Evolutionary conservation across 1,140 invertebrate genomes (phyloP), one percentile per base, ranked within the genome.

Genomic region (Trichonephila clavipes): DNA sequence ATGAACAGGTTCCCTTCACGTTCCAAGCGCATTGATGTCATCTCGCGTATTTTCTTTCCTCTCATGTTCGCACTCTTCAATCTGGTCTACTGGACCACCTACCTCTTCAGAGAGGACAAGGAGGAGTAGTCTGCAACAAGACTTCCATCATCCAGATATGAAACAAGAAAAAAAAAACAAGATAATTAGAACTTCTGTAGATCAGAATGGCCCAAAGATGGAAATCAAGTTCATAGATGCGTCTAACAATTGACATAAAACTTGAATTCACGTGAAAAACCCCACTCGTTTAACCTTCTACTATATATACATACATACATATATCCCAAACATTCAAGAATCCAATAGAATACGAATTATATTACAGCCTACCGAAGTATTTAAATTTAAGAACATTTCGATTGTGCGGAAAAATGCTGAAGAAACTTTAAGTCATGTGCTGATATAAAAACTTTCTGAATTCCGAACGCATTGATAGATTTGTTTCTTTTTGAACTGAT

Each of bases 31-130:
- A 99, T 99, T 96, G 98, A 99, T 96, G 98, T 99, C 96, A 98
- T 99, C 96, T 98, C 98, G 94, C 96, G 98, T 95, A 98, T 98
- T 96, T 98, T 98, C 95, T 99, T 99, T 96, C 98, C 98, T 77
- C 97, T 99, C 95, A 98, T 98, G 90, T 99, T 99, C 96, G 98
- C 98, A 94, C 97, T 99, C 95, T 99, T 99, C 97, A 99, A 99
- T 96, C 96, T 99, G 96, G 97, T 98, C 96, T 99, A 99, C 96
- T 99, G 98, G 98, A 98, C 97, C 95, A 98, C 98, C 94, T 98
- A 98, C 96, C 96, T 98, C 95, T 98, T 98, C 96, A 97, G 97
- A 94, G 97, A 98, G 95, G 97, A 98, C 95, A 97, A 96, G 94
- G 97, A 94, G 51, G 94, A 94, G 81, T 94, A 94, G 83, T 40